Conservation (phyloP, 2,797 vertebrate genomes). For the Rhabdophis nuchalis region DNA sequence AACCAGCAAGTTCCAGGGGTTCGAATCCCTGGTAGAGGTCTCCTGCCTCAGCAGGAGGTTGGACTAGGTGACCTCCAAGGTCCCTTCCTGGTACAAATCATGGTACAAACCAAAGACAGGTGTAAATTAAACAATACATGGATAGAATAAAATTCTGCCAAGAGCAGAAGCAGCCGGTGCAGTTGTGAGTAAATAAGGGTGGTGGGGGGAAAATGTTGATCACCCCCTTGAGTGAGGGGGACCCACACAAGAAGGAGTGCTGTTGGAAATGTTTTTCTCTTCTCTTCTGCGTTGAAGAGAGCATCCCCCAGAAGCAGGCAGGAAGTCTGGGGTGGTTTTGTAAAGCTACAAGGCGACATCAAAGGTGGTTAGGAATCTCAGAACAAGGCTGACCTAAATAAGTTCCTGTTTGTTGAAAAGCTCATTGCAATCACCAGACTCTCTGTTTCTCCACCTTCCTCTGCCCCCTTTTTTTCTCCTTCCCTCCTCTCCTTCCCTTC, state of each 20-base stretch:
- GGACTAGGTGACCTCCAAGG: too few relatives aligned
- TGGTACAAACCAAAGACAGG: not conserved
- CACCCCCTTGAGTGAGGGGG: not conserved
- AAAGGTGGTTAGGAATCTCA: not conserved
- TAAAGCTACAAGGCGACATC: not conserved
- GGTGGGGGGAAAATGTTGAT: not conserved
- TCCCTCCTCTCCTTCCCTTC: not conserved
- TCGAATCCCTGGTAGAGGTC: too few relatives aligned
- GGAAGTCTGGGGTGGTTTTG: not conserved
- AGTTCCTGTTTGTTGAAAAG: not conserved
- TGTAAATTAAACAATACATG: not conserved
- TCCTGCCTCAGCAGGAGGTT: too few relatives aligned
- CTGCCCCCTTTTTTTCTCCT: fast-evolving
- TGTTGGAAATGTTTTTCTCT: not conserved
- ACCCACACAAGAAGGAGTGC: not conserved
- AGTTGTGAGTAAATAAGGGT: not conserved
- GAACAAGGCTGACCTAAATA: not conserved
- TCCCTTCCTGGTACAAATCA: too few relatives aligned
- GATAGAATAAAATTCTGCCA: too few relatives aligned
- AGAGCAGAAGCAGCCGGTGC: not conserved
- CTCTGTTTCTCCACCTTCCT: not conserved
- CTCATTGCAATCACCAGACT: not conserved
- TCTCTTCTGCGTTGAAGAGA: not conserved
- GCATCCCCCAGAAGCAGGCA: not conserved
- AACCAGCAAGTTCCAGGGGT: too few relatives aligned